phyloP scores from a whole-genome alignment of 1,140 invertebrate genomes.

The Drosophila grimshawi region DNA sequence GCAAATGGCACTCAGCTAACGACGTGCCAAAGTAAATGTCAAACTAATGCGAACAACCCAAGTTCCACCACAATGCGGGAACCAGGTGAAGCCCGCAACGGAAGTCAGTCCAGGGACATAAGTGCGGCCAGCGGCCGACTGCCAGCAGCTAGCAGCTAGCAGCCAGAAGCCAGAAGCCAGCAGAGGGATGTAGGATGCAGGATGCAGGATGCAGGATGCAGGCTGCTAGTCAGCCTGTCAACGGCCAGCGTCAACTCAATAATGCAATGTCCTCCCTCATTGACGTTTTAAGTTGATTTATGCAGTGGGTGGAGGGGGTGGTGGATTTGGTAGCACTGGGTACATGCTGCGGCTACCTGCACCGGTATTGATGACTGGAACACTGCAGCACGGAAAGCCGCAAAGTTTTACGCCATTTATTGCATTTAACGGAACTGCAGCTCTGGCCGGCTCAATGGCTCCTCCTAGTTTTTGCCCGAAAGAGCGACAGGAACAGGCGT shows the following conservation, averaged over 20 bases:
- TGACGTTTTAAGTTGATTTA: conserved; percentile 75
- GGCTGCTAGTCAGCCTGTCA: conserved; percentile 43
- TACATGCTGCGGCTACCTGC: conserved; percentile 3
- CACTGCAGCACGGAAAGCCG: conserved; percentile 9
- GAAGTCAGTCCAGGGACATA: conserved; percentile 22
- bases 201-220: background rate
- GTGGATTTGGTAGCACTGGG: background rate
- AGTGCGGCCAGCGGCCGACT: background rate
- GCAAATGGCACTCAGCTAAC: conserved; percentile 63
- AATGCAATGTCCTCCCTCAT: conserved; percentile 72
- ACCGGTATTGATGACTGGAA: conserved; percentile 30
- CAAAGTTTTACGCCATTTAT: conserved; percentile 72
- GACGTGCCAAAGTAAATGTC: conserved; percentile 81
- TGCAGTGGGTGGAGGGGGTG: conserved; percentile 1
- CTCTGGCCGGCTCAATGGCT: background rate
- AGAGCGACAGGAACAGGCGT: background rate
- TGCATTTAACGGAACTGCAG: conserved; percentile 60
- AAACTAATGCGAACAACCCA: conserved; percentile 71
- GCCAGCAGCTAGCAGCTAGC: too few relatives aligned
- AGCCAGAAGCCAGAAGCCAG: too few relatives aligned
- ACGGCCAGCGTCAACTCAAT: conserved; percentile 70
- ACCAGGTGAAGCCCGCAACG: conserved; percentile 51
- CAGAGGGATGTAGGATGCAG: background rate
- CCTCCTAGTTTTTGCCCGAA: background rate
- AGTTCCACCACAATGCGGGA: conserved; percentile 59